A percentile compares a stretch with the other conserved stretches of the same genome.
These are phyloP conservation scores for Clepsis dumicolana DNA, from an alignment of 2,888 invertebrate species.

Conservation along the genomic window DNA sequence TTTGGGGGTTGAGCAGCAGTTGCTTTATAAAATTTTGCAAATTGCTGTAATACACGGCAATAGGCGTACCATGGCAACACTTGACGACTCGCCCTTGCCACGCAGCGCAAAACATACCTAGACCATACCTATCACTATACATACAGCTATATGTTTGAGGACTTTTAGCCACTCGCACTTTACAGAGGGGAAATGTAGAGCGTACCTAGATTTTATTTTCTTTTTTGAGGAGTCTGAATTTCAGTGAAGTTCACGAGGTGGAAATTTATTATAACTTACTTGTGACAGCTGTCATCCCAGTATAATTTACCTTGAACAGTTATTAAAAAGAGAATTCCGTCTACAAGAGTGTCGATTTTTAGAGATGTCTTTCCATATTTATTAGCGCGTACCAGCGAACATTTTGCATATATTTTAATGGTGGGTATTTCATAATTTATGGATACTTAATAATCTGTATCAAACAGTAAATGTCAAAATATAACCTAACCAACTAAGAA, in stretches of 20 bases:
- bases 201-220: not conserved
- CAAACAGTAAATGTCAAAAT: too few relatives aligned
- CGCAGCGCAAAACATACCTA: constrained; percentile 1
- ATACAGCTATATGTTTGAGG: constrained; percentile 4
- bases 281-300: too few relatives aligned
- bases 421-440: too few relatives aligned
- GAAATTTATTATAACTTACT: not conserved
- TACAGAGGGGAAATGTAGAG: not conserved
- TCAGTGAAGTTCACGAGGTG: not conserved
- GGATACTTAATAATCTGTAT: too few relatives aligned
- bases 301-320: too few relatives aligned
- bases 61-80: not conserved
- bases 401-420: too few relatives aligned
- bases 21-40: not conserved
- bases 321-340: too few relatives aligned
- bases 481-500: too few relatives aligned
- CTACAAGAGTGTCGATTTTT: too few relatives aligned
- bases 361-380: too few relatives aligned
- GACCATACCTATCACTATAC: not conserved
- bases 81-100: not conserved
- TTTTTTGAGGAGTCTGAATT: not conserved
- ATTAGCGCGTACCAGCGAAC: too few relatives aligned
- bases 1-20: not conserved
- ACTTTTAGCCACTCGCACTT: not conserved
- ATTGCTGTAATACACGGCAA: not conserved